phyloP scores from a whole-genome alignment of 2,888 invertebrate genomes.

The Xanthorhoe designata region DNA sequence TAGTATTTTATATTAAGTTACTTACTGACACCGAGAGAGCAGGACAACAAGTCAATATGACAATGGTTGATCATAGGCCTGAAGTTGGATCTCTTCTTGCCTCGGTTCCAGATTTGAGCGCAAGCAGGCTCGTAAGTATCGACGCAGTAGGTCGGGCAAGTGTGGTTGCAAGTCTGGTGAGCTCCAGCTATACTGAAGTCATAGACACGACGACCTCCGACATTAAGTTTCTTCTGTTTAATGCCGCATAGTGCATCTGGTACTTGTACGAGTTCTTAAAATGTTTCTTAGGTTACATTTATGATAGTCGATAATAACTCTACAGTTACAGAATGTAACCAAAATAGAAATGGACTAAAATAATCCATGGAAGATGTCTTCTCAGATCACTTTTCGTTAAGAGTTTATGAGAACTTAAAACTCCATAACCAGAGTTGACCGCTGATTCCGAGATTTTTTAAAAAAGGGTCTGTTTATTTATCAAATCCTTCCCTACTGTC shows the following conservation, averaged over 20 bases:
- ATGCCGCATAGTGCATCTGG: constrained; percentile 50
- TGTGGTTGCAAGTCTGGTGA: constrained; percentile 72
- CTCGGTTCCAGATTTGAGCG: constrained; percentile 62
- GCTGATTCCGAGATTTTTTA: too few species aligned
- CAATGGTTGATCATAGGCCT: constrained; percentile 75
- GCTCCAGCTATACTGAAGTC: constrained; percentile 71
- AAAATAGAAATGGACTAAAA: too few species aligned
- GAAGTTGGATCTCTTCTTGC: constrained; percentile 40
- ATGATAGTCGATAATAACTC: neutral
- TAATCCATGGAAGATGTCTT: too few species aligned
- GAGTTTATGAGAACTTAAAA: too few species aligned
- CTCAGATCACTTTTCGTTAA: too few species aligned
- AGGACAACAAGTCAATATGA: constrained; percentile 75
- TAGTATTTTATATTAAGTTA: neutral
- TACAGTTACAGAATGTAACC: too few species aligned
- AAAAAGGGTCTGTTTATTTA: too few species aligned
- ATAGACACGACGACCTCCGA: constrained; percentile 52
- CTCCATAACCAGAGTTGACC: too few species aligned
- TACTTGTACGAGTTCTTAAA: constrained; percentile 57
- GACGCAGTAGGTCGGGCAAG: constrained; percentile 71
- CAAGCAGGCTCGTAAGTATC: constrained; percentile 74
- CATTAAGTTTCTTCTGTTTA: constrained; percentile 27
- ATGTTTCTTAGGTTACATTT: neutral
- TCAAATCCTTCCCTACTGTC: too few species aligned
- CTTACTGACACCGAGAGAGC: constrained; percentile 66